Evolutionary conservation across 2,113 vertebrate species (phyloP), one percentile per base, ranked within the genome.

Genomic region (Aptenodytes patagonicus): DNA sequence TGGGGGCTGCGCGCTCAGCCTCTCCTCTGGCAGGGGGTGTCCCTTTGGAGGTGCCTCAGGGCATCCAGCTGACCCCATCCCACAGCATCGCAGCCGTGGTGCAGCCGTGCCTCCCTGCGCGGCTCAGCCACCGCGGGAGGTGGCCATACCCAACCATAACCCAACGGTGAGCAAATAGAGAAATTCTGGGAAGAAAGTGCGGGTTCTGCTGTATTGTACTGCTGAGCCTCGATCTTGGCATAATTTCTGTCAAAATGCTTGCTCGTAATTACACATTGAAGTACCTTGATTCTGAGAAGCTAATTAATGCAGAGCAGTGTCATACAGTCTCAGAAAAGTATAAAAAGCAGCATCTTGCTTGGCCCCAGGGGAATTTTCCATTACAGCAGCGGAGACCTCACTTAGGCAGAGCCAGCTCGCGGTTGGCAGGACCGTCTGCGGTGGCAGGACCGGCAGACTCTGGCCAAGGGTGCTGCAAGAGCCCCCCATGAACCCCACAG

Each of bases 91-190:
- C n/a, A 9, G n/a, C 79, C 10, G 8, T 7, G 38, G 46, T 26
- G 10, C 18, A 2, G 38, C 62, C 6, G 2, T 38, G 34, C 34
- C 6, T 19, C 28, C 79, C 24, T 7, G 22, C 11, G 1, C 2
- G 8, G 68, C 68, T 52, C 46, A 24, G 34, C 34, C 20, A 2
- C 26, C 2, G 0, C 1, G 4, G 38, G 58, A 64, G 40, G 49
- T 22, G 83, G 17, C 83, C 36, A 36, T 36, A 36, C 62, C 17
- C 38, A 47, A 0, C 32, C 40, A 1, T 11, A 25, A 55, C 38
- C 57, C 58, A 6, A 7, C 7, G 0, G 1, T 3, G 9, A 24
- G 46, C 5, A 46, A 29, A 62, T 0, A 16, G 40, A 24, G 87
- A 36, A 29, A 73, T 73, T 36, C 18, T 2, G 10, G 44, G 69